Percentiles rank a stretch among this genome's conserved stretches.
Conservation (phyloP, 2,113 vertebrate genomes). For the Clarias magur region DNA sequence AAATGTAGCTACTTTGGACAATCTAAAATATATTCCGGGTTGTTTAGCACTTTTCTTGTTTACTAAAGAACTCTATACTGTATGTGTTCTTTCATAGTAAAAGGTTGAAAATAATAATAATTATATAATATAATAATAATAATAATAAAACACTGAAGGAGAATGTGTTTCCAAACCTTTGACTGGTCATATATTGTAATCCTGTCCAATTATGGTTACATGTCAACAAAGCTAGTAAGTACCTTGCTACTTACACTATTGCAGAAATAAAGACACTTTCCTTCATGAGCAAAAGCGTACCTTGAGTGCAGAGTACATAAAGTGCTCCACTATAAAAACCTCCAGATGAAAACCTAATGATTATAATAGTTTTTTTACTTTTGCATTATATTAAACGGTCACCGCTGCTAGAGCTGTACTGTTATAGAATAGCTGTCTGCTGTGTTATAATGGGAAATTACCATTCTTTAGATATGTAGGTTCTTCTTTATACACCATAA, state of each 20-base stretch:
- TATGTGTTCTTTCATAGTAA: too few species aligned
- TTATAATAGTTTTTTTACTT: background rate
- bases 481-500: background rate
- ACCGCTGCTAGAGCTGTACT: background rate
- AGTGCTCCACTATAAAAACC: background rate
- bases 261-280: background rate
- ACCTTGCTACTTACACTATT: background rate
- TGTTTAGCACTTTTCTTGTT: too few species aligned
- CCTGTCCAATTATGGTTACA: background rate
- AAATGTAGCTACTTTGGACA: too few species aligned
- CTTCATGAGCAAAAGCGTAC: background rate
- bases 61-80: too few species aligned
- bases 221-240: background rate
- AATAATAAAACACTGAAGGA: too few species aligned
- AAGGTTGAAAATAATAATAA: too few species aligned
- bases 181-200: background rate
- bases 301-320: background rate
- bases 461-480: background rate
- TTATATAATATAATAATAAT: too few species aligned
- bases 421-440: background rate
- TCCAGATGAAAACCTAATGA: background rate
- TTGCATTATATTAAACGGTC: background rate
- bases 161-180: too few species aligned
- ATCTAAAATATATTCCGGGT: too few species aligned
- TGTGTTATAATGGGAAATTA: background rate